Evolutionary conservation across 2,113 vertebrate species (phyloP).

Genomic region (Eira barbara): DNA sequence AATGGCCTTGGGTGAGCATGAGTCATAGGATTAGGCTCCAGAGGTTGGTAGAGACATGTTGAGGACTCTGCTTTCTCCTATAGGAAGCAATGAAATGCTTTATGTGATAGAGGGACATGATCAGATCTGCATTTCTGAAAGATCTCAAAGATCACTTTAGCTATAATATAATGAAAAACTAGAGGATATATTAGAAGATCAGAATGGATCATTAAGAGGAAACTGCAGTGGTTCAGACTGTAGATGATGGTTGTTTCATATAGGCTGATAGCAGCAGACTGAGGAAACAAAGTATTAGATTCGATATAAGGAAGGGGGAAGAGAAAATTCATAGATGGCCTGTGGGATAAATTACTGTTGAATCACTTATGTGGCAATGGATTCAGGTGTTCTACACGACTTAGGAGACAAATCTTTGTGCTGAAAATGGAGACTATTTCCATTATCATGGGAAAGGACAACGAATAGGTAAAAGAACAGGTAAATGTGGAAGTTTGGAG

Average conservation of each 20-base stretch:
- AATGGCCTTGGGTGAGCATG: not conserved
- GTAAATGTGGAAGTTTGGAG: not conserved
- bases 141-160: not conserved
- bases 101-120: not conserved
- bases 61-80: not conserved
- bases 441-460: not conserved
- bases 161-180: not conserved
- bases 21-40: not conserved
- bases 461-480: not conserved
- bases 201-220: not conserved
- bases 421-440: not conserved
- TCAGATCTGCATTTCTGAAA: not conserved
- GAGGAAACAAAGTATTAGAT: not conserved
- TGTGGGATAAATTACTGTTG: not conserved
- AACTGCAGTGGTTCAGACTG: not conserved
- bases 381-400: not conserved
- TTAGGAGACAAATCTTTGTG: not conserved
- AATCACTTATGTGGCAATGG: not conserved
- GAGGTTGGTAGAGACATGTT: not conserved
- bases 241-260: not conserved
- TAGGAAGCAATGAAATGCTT: not conserved
- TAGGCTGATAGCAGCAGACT: not conserved
- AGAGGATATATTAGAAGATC: not conserved
- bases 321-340: not conserved
- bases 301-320: not conserved